Percentiles rank a stretch among this genome's conserved stretches.
phyloP scores from a whole-genome alignment of 2,113 vertebrate species.

The Terrapene triunguis region DNA sequence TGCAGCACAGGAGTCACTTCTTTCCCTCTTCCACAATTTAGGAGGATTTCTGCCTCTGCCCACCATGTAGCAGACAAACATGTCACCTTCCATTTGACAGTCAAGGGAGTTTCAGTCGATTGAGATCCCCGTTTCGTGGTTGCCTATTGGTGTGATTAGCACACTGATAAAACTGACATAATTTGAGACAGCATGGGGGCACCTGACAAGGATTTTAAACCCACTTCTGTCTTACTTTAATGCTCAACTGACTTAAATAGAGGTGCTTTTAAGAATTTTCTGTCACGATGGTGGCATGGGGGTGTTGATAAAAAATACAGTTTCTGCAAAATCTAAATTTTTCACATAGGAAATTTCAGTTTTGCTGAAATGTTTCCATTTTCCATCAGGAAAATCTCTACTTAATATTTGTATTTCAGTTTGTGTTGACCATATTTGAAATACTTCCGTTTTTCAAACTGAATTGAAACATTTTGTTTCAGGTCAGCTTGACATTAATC shows the following conservation, averaged over 20 bases:
- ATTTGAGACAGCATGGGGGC: background rate
- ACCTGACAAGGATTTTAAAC: background rate
- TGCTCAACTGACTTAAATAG: too few relatives aligned
- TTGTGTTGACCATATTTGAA: background rate
- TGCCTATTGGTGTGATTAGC: too few relatives aligned
- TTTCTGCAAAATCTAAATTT: too few relatives aligned
- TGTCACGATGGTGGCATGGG: background rate
- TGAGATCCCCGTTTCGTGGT: too few relatives aligned
- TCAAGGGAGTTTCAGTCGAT: background rate
- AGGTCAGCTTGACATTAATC: background rate
- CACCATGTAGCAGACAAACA: background rate
- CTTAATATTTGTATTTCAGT: background rate
- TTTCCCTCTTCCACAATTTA: background rate
- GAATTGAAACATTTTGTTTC: background rate
- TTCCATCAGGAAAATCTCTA: background rate
- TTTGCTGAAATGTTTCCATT: background rate
- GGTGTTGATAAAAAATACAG: too few relatives aligned
- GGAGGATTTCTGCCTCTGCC: background rate
- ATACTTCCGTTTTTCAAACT: background rate
- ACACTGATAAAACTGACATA: background rate
- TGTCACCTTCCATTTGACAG: background rate
- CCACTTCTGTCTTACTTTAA: background rate
- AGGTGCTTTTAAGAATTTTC: background rate
- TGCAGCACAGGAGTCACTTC: background rate
- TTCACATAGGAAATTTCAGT: background rate